phyloP scores from a whole-genome alignment of 2,113 vertebrate species.

The Alces alces region DNA sequence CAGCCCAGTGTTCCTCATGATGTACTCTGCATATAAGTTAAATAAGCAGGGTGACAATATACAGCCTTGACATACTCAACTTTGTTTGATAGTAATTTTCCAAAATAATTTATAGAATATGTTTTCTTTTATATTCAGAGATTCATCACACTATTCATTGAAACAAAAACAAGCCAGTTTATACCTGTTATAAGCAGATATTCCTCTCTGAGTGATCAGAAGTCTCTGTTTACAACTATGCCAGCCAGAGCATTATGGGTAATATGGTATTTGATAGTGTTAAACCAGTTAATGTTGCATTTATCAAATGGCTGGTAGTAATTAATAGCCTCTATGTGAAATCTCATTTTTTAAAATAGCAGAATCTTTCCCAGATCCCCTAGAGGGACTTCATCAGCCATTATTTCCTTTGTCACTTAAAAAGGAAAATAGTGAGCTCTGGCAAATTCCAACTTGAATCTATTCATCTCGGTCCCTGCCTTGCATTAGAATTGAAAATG shows the following conservation, averaged over 20 bases:
- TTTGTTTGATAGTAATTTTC: slow-evolving; percentile 18
- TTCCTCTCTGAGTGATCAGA: slow-evolving; percentile 62
- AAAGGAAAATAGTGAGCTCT: slow-evolving; percentile 48
- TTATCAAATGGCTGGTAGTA: slow-evolving; percentile 62
- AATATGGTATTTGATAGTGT: slow-evolving; percentile 45
- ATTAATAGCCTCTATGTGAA: slow-evolving; percentile 57
- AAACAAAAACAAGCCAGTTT: slow-evolving; percentile 65
- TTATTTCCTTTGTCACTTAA: slow-evolving; percentile 48
- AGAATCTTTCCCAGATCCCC: slow-evolving; percentile 55
- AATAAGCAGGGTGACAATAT: not conserved
- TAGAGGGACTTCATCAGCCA: slow-evolving; percentile 55
- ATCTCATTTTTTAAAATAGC: slow-evolving; percentile 34
- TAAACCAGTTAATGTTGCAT: slow-evolving; percentile 44
- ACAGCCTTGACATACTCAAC: not conserved
- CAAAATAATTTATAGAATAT: not conserved
- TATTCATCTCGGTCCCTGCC: slow-evolving; percentile 70
- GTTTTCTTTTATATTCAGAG: slow-evolving; percentile 62
- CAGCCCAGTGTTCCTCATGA: not conserved
- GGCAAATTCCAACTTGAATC: slow-evolving; percentile 71
- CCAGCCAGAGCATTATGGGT: slow-evolving; percentile 42
- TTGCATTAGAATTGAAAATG: slow-evolving; percentile 73
- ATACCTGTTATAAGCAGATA: slow-evolving; percentile 38
- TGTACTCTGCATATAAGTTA: not conserved
- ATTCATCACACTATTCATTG: slow-evolving; percentile 54
- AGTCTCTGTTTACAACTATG: slow-evolving; percentile 69